phyloP scores from a whole-genome alignment of 1,140 invertebrate species.

The Chelonus insularis region DNA sequence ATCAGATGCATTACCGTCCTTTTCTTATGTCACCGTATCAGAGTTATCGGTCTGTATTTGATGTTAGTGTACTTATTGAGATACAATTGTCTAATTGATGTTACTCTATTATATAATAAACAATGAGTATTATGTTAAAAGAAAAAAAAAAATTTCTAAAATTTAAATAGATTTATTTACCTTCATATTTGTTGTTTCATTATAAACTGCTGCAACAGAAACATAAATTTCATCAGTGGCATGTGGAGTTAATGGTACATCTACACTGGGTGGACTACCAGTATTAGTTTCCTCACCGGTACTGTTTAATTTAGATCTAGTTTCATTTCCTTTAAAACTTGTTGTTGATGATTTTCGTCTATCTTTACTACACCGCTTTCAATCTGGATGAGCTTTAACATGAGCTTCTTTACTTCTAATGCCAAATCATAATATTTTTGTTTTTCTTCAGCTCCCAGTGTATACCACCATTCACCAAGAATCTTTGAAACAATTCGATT shows the following conservation, averaged over 20 bases:
- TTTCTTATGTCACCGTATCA: constrained; percentile 50
- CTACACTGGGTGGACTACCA: constrained; percentile 49
- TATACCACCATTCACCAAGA: too few relatives aligned
- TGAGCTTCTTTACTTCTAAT: constrained; percentile 96
- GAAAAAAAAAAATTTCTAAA: constrained; percentile 22
- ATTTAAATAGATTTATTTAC: constrained; percentile 33
- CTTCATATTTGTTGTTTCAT: constrained; percentile 45
- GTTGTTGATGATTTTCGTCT: too few relatives aligned
- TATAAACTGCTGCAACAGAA: constrained; percentile 44
- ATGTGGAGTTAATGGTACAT: constrained; percentile 48
- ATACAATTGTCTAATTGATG: constrained; percentile 34
- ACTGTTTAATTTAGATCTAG: too few relatives aligned
- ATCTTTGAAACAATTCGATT: constrained; percentile 99
- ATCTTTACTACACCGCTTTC: too few relatives aligned
- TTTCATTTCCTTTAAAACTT: too few relatives aligned
- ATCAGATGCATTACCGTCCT: constrained; percentile 62
- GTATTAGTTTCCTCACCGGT: too few relatives aligned
- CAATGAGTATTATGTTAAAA: too few relatives aligned
- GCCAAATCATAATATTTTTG: constrained; percentile 96
- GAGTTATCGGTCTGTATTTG: constrained; percentile 39
- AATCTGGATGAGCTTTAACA: too few relatives aligned
- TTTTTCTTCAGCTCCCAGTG: constrained; percentile 87
- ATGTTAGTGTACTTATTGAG: constrained; percentile 42
- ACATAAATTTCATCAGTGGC: constrained; percentile 46
- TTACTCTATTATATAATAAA: too few relatives aligned